These are phyloP conservation scores for Andinoacara biseriatus DNA, from an alignment of 2,113 vertebrate genomes.

Conservation along the genomic window DNA sequence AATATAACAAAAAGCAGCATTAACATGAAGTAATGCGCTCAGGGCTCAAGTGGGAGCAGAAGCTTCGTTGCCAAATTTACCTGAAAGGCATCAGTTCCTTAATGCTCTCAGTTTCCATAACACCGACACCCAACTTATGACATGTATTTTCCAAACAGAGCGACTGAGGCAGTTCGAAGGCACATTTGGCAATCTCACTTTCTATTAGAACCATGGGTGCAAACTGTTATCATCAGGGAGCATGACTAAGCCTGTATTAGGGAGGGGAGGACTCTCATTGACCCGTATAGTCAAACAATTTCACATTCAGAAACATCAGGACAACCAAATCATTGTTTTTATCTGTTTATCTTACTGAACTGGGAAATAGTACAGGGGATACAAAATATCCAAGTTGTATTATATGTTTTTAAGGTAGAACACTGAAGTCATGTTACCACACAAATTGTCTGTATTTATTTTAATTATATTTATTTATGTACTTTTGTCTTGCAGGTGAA, in stretches of 20 bases:
- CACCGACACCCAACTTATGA: not conserved
- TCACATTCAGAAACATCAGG: not conserved
- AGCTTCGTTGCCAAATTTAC: not conserved
- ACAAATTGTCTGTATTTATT: not conserved
- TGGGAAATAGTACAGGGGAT: constrained; percentile 22
- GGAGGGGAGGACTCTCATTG: not conserved
- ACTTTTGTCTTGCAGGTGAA: constrained; percentile 33
- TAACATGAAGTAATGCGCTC: constrained; percentile 8
- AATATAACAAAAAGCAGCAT: constrained; percentile 11
- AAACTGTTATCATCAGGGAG: constrained; percentile 10
- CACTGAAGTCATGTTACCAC: not conserved
- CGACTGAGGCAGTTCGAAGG: not conserved
- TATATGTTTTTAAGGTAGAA: not conserved
- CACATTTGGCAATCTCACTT: not conserved
- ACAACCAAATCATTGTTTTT: not conserved
- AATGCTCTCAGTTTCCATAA: constrained; percentile 4
- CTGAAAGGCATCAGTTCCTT: not conserved
- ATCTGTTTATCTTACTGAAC: constrained; percentile 8
- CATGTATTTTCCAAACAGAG: not conserved
- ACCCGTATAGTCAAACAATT: not conserved
- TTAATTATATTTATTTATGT: not conserved
- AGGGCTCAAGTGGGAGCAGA: not conserved
- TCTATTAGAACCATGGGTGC: not conserved
- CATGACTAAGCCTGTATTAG: constrained; percentile 23
- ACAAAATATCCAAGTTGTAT: not conserved